Evolutionary conservation across 1,140 invertebrate species (phyloP).

Genomic region (Saccostrea glomerata): DNA sequence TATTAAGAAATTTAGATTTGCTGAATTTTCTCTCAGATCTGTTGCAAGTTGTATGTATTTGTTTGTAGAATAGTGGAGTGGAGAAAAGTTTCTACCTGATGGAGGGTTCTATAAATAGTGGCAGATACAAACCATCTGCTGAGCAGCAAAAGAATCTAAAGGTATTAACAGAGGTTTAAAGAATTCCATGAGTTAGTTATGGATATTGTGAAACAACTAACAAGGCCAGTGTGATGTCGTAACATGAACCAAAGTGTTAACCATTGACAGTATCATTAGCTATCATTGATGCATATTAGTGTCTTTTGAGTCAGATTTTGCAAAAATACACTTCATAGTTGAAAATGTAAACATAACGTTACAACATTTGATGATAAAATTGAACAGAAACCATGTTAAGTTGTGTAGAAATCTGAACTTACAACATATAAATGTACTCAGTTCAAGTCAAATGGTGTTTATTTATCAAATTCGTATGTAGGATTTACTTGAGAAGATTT

Average conservation of each 20-base stretch:
- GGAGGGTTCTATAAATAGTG: constrained; percentile 53
- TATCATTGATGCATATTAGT: no score
- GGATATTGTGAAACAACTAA: no score
- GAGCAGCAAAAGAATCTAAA: constrained; percentile 56
- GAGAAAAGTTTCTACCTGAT: constrained; percentile 58
- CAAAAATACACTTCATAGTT: no score
- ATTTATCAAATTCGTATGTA: constrained; percentile 15
- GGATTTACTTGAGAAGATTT: constrained; percentile 49
- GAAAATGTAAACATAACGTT: no score
- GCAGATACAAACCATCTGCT: constrained; percentile 51
- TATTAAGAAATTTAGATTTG: no score
- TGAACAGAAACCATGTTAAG: background rate
- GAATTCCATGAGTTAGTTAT: background rate
- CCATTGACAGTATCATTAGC: no score
- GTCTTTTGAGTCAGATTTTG: no score
- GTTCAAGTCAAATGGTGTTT: no score
- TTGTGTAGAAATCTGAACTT: background rate
- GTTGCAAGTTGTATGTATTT: background rate
- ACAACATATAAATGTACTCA: no score
- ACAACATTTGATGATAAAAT: no score
- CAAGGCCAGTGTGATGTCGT: no score
- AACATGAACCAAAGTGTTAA: no score
- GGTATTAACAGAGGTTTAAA: constrained; percentile 20
- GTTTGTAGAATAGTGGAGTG: constrained; percentile 57
- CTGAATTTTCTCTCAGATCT: background rate